These are phyloP conservation scores for Macquaria australasica DNA, from an alignment of 2,113 vertebrate species.

Conservation along the genomic window DNA sequence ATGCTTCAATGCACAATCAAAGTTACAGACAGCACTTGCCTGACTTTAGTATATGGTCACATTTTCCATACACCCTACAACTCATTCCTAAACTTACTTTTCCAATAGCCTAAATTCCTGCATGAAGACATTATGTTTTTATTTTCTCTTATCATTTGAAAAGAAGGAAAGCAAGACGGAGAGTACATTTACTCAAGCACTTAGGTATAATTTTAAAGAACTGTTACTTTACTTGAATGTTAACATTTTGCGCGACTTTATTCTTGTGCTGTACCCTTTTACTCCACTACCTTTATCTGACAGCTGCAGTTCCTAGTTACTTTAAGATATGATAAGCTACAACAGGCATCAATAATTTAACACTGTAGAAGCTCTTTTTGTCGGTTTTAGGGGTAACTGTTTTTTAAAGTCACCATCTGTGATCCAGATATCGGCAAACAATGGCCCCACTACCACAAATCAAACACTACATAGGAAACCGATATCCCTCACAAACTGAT, in stretches of 20 bases:
- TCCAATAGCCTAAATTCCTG: neutral
- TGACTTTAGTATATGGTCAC: neutral
- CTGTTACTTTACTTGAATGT: neutral
- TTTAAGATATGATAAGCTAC: neutral
- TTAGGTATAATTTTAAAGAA: too few relatives aligned
- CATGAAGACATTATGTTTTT: neutral
- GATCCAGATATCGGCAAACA: neutral
- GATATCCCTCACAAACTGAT: neutral
- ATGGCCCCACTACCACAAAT: neutral
- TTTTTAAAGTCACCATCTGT: neutral
- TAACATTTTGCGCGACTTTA: neutral
- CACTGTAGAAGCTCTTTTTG: neutral
- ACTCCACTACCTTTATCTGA: neutral
- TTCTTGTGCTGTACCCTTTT: neutral
- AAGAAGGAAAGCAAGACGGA: too few relatives aligned
- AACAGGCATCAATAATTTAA: constrained; percentile 5
- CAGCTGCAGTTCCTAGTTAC: neutral
- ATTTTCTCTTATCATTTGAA: neutral
- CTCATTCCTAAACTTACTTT: neutral
- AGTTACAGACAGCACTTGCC: too few relatives aligned
- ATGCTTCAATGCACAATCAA: too few relatives aligned
- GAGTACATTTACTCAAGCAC: neutral
- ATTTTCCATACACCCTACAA: neutral
- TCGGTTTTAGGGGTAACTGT: neutral
- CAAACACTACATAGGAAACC: neutral